A percentile compares a stretch with the other conserved stretches of the same genome.
phyloP scores from a whole-genome alignment of 2,888 invertebrate genomes.

The Caenorhabditis sulstoni region DNA sequence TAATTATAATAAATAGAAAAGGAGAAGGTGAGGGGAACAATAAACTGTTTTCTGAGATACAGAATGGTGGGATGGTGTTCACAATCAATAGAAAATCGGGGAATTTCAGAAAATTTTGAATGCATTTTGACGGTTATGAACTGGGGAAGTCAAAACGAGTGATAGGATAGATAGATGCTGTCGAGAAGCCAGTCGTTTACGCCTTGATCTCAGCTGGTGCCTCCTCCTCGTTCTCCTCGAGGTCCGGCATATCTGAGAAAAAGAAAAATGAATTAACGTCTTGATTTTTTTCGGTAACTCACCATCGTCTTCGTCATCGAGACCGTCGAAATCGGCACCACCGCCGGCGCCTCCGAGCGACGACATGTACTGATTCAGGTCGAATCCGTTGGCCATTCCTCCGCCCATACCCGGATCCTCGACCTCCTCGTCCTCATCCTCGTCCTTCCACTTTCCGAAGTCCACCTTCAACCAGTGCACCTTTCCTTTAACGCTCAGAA shows the following conservation, averaged over 20 bases:
- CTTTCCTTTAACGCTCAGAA: conserved; percentile 82
- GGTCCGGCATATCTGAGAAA: conserved; percentile 71
- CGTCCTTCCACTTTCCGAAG: conserved; percentile 98
- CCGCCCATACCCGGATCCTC: conserved; percentile 84
- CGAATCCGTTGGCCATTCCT: conserved; percentile 61
- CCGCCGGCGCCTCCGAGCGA: conserved; percentile 63
- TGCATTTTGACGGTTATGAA: background rate
- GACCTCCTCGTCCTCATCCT: conserved; percentile 88
- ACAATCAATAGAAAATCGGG: conserved; percentile 25
- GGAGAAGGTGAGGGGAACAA: conserved; percentile 12
- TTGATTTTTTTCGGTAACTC: conserved; percentile 7
- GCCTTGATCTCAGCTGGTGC: conserved; percentile 35
- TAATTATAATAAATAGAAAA: conserved; percentile 1
- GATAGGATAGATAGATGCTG: background rate
- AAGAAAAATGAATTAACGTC: too few species aligned
- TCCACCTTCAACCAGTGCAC: conserved; percentile 86
- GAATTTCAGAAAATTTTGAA: background rate
- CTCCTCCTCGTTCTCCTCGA: conserved; percentile 70
- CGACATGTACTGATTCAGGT: conserved; percentile 67
- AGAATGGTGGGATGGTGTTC: conserved; percentile 15
- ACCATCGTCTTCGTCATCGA: conserved; percentile 64
- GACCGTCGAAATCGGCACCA: conserved; percentile 57
- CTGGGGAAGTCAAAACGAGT: background rate
- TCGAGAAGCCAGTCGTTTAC: conserved; percentile 2
- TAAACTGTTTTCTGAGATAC: conserved; percentile 40